Evolutionary conservation across 2,888 invertebrate species (phyloP).

Genomic region (Disparrhopalites patrizii): DNA sequence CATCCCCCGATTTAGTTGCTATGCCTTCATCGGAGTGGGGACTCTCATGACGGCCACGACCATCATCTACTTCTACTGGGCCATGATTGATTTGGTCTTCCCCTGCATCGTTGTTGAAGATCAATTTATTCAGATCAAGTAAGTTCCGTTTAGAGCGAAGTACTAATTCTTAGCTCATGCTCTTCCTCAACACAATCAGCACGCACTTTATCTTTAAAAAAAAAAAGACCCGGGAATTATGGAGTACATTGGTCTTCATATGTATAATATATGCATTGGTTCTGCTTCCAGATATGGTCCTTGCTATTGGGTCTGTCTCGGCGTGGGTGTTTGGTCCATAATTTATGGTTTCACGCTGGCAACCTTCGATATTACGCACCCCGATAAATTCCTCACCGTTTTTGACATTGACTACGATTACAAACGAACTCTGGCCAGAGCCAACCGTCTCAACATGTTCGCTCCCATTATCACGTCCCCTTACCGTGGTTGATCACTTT

Average conservation of each 20-base stretch:
- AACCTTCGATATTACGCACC: slow-evolving; percentile 43
- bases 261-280: too few species aligned
- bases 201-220: too few species aligned
- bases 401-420: slow-evolving; percentile 47
- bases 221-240: too few species aligned
- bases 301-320: slow-evolving; percentile 44
- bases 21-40: slow-evolving; percentile 42
- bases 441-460: slow-evolving; percentile 36
- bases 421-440: slow-evolving; percentile 44
- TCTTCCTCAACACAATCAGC: too few species aligned
- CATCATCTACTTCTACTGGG: slow-evolving; percentile 46
- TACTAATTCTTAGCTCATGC: background rate
- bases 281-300: slow-evolving; percentile 39
- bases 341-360: slow-evolving; percentile 43
- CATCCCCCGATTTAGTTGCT: slow-evolving; percentile 46
- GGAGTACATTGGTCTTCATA: background rate
- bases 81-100: slow-evolving; percentile 31
- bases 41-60: slow-evolving; percentile 37
- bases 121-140: slow-evolving; percentile 41
- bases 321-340: slow-evolving; percentile 41
- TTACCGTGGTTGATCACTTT: background rate
- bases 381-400: slow-evolving; percentile 45
- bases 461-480: background rate
- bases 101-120: slow-evolving; percentile 46
- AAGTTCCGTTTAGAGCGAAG: slow-evolving; percentile 17